Conservation (phyloP, 2,113 vertebrate genomes). For the Sapayoa aenigma region DNA sequence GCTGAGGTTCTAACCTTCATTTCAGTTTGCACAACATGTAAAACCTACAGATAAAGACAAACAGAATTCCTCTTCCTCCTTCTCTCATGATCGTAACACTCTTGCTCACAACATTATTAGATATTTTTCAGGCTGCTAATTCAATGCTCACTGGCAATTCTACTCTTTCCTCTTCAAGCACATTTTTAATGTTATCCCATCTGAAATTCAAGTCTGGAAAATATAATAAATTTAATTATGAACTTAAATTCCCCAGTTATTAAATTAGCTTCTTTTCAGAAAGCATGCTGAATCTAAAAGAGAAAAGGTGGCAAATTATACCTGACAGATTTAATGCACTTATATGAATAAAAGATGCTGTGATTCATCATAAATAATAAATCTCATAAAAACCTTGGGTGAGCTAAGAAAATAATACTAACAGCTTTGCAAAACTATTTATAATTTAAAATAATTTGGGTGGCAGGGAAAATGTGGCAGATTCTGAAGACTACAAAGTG, state of each 20-base stretch:
- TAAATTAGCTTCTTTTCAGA: constrained; percentile 28
- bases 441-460: constrained; percentile 4
- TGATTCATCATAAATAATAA: constrained; percentile 13
- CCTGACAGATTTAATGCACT: constrained; percentile 15
- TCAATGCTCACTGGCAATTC: not conserved
- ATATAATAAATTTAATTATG: constrained; percentile 21
- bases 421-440: constrained; percentile 18
- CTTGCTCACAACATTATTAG: not conserved
- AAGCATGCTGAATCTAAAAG: not conserved
- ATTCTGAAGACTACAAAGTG: not conserved
- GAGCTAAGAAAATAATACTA: constrained; percentile 17
- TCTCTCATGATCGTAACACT: not conserved
- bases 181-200: constrained; percentile 2
- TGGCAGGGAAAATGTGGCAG: not conserved
- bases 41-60: not conserved
- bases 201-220: constrained; percentile 19
- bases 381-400: not conserved
- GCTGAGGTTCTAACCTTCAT: not conserved
- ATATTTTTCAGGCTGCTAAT: constrained; percentile 15
- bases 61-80: not conserved
- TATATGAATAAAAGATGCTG: constrained; percentile 37
- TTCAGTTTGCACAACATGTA: not conserved
- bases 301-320: constrained; percentile 37
- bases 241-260: not conserved
- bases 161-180: not conserved